Base-by-base conservation (phyloP, 2,113 vertebrate species). In the Semnopithecus entellus region DNA sequence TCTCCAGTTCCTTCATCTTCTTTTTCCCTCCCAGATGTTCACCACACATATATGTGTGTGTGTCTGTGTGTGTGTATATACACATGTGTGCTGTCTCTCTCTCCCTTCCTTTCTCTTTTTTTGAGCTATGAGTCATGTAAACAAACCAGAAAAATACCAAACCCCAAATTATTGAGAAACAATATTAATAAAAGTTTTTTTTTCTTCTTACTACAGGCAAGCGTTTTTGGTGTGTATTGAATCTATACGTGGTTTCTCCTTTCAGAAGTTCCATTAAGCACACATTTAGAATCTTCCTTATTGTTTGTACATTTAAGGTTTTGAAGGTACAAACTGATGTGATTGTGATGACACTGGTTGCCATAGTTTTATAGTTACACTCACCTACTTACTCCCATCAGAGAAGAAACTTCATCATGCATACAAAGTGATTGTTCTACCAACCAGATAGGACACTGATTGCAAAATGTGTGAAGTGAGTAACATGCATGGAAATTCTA, bases 271-370 rank as follows among this genome's bases (percentile, higher is more conserved):
- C 70, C 27, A 2, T 17, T 79, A 2, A 70, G 0, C 3, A 30
- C 7, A 40, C 52, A 57, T 20, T 6, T 5, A 72, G 20, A 35
- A 38, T 76, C 4, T 68, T 59, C 10, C 6, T 23, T 7, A 40
- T 13, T 25, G 1, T 70, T n/a, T 82, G n/a, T 6, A 48, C 0
- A 30, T 43, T 48, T 38, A 8, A 0, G 1, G 1, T 78, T 18
- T 23, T 50, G 9, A 40, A 78, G 14, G 35, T 83, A 40, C 16
- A 52, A 8, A 66, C 25, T 50, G 40, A 32, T 4, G 17, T 18
- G 17, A 40, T 27, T 35, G 22, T 16, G 35, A 10, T 64, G 30
- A 79, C 11, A 40, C 22, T 66, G 22, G 3, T 27, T 64, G 61
- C 32, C 20, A 7, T 45, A 68, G 30, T 13, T 27, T 45, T 38